Evolutionary conservation across 1,140 invertebrate genomes (phyloP), one percentile per base, ranked within the genome.

Genomic region (Diorhabda elongata): DNA sequence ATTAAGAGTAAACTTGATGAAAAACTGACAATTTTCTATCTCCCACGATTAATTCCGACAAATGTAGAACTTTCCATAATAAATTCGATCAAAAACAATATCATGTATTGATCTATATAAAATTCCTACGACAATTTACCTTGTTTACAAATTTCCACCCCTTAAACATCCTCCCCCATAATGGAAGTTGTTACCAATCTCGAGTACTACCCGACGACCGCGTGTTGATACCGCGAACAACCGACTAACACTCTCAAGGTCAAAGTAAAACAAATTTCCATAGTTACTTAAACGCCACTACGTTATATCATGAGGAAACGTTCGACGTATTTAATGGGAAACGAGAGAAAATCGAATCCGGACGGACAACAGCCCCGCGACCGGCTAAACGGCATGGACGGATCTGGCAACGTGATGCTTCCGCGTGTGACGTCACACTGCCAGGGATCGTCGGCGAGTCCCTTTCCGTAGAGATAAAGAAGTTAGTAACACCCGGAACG

Each of bases 341-440:
- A 44, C 47, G 47, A 52, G 47, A 52, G 47, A 52, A 52, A 52
- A 52, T 52, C 59, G 42, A 61, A 61, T 61, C 59, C 8, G 42
- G 42, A 61, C 41, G 59, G 59, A 52, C 47, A 52, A 52, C 4
- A 52, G 47, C 47, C 26, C 26, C 26, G 59, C 26, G 47, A 65
- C 64, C 64, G 64, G 64, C 42, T 9, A 65, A 65, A 65, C 64
- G 64, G 64, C 64, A 57, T 65, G 76, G 74, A 76, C 73, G 76
- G 75, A 71, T 61, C 57, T 66, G 47, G n/a, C 68, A 73, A 74
- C 64, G 69, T 69, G 71, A 73, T 73, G 72, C 74, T 76, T 75
- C 75, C 75, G 76, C 70, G 74, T 74, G 69, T 78, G 77, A 78
- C 77, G 77, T 78, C 77, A 78, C 73, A 78, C 77, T 78, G 76